These are phyloP conservation scores for Chalcosyrphus nemorum DNA, from an alignment of 2,888 invertebrate species.

Conservation along the genomic window DNA sequence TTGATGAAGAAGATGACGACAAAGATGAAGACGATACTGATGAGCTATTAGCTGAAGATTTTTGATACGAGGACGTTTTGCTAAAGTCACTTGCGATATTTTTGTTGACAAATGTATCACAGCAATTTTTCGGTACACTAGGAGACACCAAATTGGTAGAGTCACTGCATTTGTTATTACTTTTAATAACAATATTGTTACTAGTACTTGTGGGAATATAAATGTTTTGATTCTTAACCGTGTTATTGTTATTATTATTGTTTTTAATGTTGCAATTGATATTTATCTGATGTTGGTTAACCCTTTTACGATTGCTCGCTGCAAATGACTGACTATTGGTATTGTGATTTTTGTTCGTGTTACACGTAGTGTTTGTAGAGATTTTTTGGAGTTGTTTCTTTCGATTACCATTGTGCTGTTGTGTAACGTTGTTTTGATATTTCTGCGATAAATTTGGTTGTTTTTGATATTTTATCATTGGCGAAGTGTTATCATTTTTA, in stretches of 20 bases:
- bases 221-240: constrained; percentile 58
- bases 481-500: constrained; percentile 58
- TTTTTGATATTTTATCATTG: constrained; percentile 64
- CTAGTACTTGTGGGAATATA: constrained; percentile 41
- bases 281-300: constrained; percentile 68
- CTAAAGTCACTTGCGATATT: constrained; percentile 50
- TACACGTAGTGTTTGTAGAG: constrained; percentile 21
- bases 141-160: constrained; percentile 30
- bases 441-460: constrained; percentile 47
- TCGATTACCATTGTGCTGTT: constrained; percentile 53
- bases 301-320: constrained; percentile 57
- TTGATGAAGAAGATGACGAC: constrained; percentile 52
- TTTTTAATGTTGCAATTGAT: constrained; percentile 54
- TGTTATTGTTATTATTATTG: constrained; percentile 39
- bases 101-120: constrained; percentile 61
- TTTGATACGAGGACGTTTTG: constrained; percentile 54
- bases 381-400: constrained; percentile 55
- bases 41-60: constrained; percentile 47
- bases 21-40: constrained; percentile 59
- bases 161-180: constrained; percentile 57
- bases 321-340: constrained; percentile 41
- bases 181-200: constrained; percentile 49
- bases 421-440: constrained; percentile 60
- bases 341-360: constrained; percentile 53
- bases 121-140: constrained; percentile 51